These are phyloP conservation scores for Heliocidaris erythrogramma DNA, from an alignment of 35 echinoderm and acorn worm genomes.

Conservation along the genomic window DNA sequence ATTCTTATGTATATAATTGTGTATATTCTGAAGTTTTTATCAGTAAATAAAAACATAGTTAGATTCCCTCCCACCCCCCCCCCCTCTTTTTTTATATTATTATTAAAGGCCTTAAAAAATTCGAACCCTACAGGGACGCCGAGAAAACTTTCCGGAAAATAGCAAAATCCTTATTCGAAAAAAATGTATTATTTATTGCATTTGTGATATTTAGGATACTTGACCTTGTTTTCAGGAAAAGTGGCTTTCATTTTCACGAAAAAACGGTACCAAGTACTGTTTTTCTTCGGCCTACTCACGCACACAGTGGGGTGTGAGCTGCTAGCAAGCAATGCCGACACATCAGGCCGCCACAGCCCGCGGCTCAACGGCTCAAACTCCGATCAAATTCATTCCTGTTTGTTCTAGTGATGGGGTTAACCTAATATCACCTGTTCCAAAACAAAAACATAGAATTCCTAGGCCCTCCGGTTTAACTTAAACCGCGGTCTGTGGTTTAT, in stretches of 20 bases:
- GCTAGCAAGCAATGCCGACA: background rate
- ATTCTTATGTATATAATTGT: too few species aligned
- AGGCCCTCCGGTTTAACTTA: background rate
- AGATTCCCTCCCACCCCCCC: too few species aligned
- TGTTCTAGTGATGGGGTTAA: background rate
- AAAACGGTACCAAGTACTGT: background rate
- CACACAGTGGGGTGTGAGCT: background rate
- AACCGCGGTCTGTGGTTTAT: too few species aligned
- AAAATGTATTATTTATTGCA: background rate
- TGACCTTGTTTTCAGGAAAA: background rate
- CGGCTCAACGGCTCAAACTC: background rate
- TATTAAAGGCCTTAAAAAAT: too few species aligned
- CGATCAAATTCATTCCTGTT: background rate
- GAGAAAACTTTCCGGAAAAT: too few species aligned
- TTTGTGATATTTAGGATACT: background rate
- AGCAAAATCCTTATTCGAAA: background rate
- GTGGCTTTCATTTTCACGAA: background rate
- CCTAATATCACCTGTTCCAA: background rate
- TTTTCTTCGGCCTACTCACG: background rate
- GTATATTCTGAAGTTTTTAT: too few species aligned
- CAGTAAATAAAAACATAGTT: too few species aligned
- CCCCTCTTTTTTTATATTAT: too few species aligned
- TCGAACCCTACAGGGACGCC: too few species aligned
- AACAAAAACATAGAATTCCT: background rate
- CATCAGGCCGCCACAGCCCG: background rate